phyloP scores from a whole-genome alignment of 2,888 invertebrate species.

The Agrochola litura region DNA sequence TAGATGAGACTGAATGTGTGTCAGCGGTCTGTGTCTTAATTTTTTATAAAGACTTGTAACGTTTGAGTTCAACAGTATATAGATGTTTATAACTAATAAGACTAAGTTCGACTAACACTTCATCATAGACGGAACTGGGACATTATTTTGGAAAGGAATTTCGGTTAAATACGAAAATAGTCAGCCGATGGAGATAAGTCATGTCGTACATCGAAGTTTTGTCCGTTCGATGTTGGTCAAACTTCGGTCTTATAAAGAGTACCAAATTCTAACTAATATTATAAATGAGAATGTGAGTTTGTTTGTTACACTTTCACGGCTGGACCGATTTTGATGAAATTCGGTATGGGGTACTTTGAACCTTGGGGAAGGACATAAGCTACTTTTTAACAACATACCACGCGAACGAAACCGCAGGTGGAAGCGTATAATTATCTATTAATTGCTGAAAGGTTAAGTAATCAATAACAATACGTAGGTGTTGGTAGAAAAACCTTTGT shows the following conservation, averaged over 20 bases:
- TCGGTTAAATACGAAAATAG: background rate
- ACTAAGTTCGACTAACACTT: background rate
- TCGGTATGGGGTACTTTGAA: no score
- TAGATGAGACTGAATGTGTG: constrained; percentile 30
- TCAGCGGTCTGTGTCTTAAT: constrained; percentile 3
- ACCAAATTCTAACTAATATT: background rate
- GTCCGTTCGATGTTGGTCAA: background rate
- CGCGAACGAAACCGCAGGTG: no score
- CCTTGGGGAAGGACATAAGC: no score
- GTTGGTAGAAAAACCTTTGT: background rate
- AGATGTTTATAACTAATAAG: background rate
- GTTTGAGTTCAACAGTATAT: background rate
- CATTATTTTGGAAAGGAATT: background rate
- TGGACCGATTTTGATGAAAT: no score
- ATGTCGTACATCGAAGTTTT: background rate
- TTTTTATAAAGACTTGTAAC: constrained; percentile 23
- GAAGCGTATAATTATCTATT: no score
- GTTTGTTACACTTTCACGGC: no score
- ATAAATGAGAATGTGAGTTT: no score
- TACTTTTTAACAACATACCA: no score
- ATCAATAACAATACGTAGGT: background rate
- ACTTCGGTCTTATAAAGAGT: background rate
- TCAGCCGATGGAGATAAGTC: background rate
- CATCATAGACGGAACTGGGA: background rate
- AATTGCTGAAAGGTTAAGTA: background rate